Evolutionary conservation across 1,140 invertebrate species (phyloP), one percentile per base, ranked within the genome.

Genomic region (Monochamus saltuarius): DNA sequence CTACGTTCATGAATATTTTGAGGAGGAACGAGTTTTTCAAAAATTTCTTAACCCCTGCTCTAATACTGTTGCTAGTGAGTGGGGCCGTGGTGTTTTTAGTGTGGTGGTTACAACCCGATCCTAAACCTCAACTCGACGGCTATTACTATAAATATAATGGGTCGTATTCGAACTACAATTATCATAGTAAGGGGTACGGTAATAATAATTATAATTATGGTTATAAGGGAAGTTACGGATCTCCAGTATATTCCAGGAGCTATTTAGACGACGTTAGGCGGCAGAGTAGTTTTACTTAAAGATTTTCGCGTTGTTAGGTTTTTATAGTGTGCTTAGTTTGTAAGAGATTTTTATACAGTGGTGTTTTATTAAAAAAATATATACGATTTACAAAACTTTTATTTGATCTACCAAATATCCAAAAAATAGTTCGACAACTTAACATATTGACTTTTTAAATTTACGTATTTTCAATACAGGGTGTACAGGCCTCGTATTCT

Each of bases 11-110:
- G 8, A 60, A 68, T 43, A 47, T 68, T 35, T 55, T 75, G 34
- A 66, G 64, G 13, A 71, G 65, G 46, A 68, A 69, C 39, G 61
- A 63, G 29, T 71, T 75, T 52, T 66, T 75, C 35, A 69, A 49
- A 47, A 66, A 63, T 13, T 72, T 74, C 54, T 47, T 74, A 38
- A 38, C 74, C 19, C 73, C 73, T 9, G 67, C 58, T n/a, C 6
- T 68, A n/a, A 53, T 70, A 4, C 38, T 73, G 14, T 45, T 59
- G 1, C 35, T 65, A 7, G 65, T 68, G 16, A 61, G 64, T 16
- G 71, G 72, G 1, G 55, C 58, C 11, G 52, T 73, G 37, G 56
- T 74, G 16, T 75, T 75, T 59, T 60, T 75, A 37, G 64, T 72
- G 13, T 75, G 66, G 62, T 73, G 69, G 67, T 56, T 73, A 45